Evolutionary conservation across 2,113 vertebrate genomes (phyloP).

Genomic region (Anoura caudifer): DNA sequence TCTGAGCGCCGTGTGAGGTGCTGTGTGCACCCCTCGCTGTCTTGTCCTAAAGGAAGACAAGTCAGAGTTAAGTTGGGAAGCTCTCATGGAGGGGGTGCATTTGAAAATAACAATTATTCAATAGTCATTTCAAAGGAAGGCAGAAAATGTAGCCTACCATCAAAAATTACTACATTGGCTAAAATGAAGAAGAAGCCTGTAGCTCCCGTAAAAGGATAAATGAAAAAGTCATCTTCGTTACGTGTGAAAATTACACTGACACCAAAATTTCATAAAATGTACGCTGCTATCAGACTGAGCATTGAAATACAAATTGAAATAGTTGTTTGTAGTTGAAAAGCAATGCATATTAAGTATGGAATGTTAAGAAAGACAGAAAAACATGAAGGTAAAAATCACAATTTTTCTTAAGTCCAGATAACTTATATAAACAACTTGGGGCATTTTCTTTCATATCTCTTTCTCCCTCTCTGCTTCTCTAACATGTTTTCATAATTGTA

Average conservation of each 20-base stretch:
- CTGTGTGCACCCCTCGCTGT: accelerated
- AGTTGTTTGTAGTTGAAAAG: background rate
- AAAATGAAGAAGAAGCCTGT: background rate
- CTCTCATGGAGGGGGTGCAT: accelerated
- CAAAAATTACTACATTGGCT: background rate
- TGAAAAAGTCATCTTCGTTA: background rate
- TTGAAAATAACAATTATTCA: background rate
- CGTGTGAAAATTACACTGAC: background rate
- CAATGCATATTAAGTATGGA: background rate
- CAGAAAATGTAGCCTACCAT: background rate
- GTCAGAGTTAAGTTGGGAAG: background rate
- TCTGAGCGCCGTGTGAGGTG: background rate
- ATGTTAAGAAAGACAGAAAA: background rate
- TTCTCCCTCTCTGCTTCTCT: background rate
- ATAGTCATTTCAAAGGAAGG: background rate
- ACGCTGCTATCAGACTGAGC: background rate
- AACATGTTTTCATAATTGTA: background rate
- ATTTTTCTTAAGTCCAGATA: background rate
- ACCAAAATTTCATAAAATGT: background rate
- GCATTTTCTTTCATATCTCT: background rate
- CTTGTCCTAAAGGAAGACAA: background rate
- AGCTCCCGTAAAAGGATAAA: background rate
- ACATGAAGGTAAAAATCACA: background rate
- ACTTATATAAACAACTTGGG: background rate
- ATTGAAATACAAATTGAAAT: background rate